Evolutionary conservation across 1,140 invertebrate genomes (phyloP), one percentile per base, ranked within the genome.

Genomic region (Bombus affinis): DNA sequence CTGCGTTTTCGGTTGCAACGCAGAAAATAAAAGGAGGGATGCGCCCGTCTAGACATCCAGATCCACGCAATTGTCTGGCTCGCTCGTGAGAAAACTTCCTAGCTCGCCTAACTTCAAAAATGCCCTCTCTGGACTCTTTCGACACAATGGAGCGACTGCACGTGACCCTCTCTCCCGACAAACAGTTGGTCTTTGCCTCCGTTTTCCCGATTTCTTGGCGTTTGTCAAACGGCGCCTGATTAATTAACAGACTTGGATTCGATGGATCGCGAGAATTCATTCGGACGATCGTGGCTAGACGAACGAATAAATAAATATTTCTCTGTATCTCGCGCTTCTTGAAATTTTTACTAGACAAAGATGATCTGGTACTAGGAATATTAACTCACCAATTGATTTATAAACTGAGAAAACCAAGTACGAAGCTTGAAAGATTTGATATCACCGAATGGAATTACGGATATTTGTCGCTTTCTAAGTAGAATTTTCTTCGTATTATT

Each of bases 1-100:
- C 57, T 44, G 44, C 77, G 44, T 62, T 81, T 81, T 47, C 53
- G 32, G 82, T 74, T 80, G 86, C 84, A 85, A 80, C 80, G 78
- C 53, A 79, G 81, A 89, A 85, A 85, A 84, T 90, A 88, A 87
- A 86, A 89, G 8, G 72, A 80, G 78, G 89, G 91, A 92, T 89
- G 70, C 79, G 79, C 35, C 70, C 86, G 93, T 94, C 93, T 94
- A 94, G 93, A 94, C 93, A 93, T 80, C 92, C 93, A 94, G 93
- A 93, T 92, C 90, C 89, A 88, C 85, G 90, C 90, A 92, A 94
- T 94, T 93, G 93, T 93, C 92, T 94, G 90, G 86, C 39, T 82
- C 87, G 87, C 86, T 92, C 88, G 89, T 89, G 77, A 90, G 88
- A 88, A 92, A 91, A 90, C 89, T 71, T 57, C 59, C 72, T 75